These are phyloP conservation scores for Gallinago jamesoni DNA, from an alignment of 2,113 vertebrate genomes.

Conservation along the genomic window DNA sequence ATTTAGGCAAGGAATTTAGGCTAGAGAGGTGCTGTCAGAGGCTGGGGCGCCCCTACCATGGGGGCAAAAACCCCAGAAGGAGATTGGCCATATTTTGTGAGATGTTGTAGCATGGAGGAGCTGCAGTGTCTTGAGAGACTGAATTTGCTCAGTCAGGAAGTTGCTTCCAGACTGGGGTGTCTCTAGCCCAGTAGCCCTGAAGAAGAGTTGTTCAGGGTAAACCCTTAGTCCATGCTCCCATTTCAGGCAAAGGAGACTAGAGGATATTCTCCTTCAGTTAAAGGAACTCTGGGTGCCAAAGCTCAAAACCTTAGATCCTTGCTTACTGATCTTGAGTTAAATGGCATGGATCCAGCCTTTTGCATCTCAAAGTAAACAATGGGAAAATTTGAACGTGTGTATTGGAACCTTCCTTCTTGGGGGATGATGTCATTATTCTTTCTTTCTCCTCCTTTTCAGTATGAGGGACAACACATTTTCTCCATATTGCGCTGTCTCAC, in stretches of 20 bases:
- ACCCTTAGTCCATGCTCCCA: background rate
- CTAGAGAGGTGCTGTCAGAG: background rate
- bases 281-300: fast-evolving
- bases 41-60: background rate
- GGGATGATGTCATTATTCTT: background rate
- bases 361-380: background rate
- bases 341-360: background rate
- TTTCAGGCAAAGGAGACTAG: background rate
- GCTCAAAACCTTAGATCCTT: background rate
- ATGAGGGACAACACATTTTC: slow-evolving; percentile 76
- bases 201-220: background rate
- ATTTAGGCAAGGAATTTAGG: background rate
- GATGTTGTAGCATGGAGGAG: background rate
- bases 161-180: background rate
- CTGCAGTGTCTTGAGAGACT: background rate
- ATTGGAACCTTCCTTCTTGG: background rate
- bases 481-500: slow-evolving; percentile 58
- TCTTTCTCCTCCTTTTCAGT: slow-evolving; percentile 54
- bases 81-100: background rate
- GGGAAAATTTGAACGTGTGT: background rate
- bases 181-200: background rate
- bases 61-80: background rate
- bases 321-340: background rate
- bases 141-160: background rate
- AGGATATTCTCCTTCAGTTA: background rate